A percentile compares a stretch with the other conserved stretches of the same genome.
phyloP scores from a whole-genome alignment of 2,888 invertebrate genomes.

The Agonopterix alstromeriana region DNA sequence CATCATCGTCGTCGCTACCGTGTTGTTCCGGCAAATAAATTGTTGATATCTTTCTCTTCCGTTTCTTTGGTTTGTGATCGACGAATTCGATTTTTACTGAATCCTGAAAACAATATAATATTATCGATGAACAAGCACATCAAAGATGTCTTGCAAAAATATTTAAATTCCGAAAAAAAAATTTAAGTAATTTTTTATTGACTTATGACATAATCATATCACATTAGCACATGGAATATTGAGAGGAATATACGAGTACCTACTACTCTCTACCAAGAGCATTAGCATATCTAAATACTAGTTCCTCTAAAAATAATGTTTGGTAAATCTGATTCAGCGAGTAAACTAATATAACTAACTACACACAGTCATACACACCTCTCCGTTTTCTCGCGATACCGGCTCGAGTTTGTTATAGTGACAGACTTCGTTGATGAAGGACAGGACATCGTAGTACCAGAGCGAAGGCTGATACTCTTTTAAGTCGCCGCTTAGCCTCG shows the following conservation, averaged over 20 bases:
- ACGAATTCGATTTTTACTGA: not conserved
- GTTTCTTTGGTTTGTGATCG: not conserved
- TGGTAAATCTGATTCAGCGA: not conserved
- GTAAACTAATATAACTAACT: not conserved
- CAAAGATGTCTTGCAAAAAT: no score
- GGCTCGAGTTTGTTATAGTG: not conserved
- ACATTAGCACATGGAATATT: no score
- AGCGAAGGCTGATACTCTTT: constrained; percentile 3
- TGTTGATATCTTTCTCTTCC: not conserved
- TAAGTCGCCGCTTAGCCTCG: not conserved
- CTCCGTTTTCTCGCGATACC: not conserved
- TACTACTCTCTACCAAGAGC: no score
- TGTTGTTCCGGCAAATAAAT: constrained; percentile 5
- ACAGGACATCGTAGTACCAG: constrained; percentile 17
- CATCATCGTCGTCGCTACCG: constrained; percentile 1
- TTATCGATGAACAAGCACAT: no score
- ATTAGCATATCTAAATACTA: no score
- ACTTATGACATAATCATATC: no score
- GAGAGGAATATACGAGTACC: no score
- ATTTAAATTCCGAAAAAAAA: no score
- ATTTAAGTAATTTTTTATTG: no score
- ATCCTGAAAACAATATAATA: not conserved
- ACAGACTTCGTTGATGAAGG: constrained; percentile 12
- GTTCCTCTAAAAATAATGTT: not conserved
- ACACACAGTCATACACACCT: not conserved